Conservation (phyloP, 2,888 invertebrate species). For the Toxonevra muliebris region DNA sequence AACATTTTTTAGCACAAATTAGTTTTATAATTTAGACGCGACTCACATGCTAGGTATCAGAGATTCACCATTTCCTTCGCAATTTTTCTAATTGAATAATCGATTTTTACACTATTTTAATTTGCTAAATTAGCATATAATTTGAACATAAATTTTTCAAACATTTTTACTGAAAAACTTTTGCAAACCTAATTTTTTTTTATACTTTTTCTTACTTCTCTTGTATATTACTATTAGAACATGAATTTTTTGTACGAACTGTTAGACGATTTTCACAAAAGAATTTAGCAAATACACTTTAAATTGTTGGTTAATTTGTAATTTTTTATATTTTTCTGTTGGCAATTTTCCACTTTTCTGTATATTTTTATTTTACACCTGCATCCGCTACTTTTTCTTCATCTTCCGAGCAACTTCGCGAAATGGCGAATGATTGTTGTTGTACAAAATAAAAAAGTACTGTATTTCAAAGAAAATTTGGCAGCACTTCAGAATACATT, state of each 20-base stretch:
- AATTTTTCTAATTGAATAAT: not conserved
- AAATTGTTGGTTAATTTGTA: slow-evolving; percentile 23
- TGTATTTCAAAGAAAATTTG: too few species aligned
- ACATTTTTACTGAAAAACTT: too few species aligned
- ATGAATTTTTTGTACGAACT: not conserved
- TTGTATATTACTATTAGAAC: too few species aligned
- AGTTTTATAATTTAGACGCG: not conserved
- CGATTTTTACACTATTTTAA: not conserved
- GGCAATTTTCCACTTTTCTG: slow-evolving; percentile 25
- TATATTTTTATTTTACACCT: slow-evolving; percentile 37
- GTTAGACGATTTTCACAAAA: not conserved
- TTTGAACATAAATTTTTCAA: too few species aligned
- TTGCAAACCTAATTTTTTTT: too few species aligned
- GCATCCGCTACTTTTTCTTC: slow-evolving; percentile 37
- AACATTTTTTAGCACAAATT: not conserved
- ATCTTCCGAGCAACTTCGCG: slow-evolving; percentile 48
- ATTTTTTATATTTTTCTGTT: slow-evolving; percentile 22
- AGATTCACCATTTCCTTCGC: not conserved
- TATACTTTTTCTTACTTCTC: too few species aligned
- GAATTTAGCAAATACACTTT: not conserved
- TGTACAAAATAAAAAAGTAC: not conserved
- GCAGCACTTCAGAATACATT: too few species aligned
- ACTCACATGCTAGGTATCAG: not conserved
- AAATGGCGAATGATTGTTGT: slow-evolving; percentile 46
- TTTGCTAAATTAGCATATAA: too few species aligned